phyloP scores from a whole-genome alignment of 2,888 invertebrate species.

The Chaitophorus viminalis region DNA sequence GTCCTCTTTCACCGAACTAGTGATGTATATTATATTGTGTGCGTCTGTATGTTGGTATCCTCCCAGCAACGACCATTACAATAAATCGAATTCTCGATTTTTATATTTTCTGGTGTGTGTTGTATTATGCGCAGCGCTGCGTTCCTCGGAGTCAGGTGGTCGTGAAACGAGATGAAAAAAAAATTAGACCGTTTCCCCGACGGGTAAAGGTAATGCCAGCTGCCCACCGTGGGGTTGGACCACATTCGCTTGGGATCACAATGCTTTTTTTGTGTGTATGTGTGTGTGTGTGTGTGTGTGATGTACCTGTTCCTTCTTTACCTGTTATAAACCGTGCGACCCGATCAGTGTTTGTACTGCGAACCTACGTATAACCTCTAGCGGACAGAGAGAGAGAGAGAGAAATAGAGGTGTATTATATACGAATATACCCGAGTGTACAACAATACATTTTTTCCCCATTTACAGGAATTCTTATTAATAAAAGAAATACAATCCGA shows the following conservation, averaged over 20 bases:
- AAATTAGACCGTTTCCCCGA: slow-evolving; percentile 59
- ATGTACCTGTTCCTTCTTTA: slow-evolving; percentile 49
- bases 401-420: slow-evolving; percentile 12
- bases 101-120: slow-evolving; percentile 3
- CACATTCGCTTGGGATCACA: slow-evolving; percentile 59
- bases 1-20: slow-evolving; percentile 5
- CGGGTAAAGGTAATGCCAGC: slow-evolving; percentile 51
- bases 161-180: slow-evolving; percentile 56
- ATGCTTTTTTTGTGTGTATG: slow-evolving; percentile 36
- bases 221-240: slow-evolving; percentile 56
- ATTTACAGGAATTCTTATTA: slow-evolving; percentile 53
- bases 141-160: slow-evolving; percentile 42
- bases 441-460: slow-evolving; percentile 45
- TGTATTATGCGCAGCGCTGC: neutral
- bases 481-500: slow-evolving; percentile 22
- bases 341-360: slow-evolving; percentile 41
- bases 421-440: slow-evolving; percentile 28
- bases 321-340: slow-evolving; percentile 59
- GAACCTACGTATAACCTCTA: slow-evolving; percentile 33
- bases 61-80: neutral
- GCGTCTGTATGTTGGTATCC: neutral
- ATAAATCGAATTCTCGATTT: slow-evolving; percentile 24
- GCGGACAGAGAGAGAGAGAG: neutral
- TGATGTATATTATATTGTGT: neutral
- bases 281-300: neutral